phyloP scores from a whole-genome alignment of 1,140 invertebrate genomes.

The Eriocheir sinensis region DNA sequence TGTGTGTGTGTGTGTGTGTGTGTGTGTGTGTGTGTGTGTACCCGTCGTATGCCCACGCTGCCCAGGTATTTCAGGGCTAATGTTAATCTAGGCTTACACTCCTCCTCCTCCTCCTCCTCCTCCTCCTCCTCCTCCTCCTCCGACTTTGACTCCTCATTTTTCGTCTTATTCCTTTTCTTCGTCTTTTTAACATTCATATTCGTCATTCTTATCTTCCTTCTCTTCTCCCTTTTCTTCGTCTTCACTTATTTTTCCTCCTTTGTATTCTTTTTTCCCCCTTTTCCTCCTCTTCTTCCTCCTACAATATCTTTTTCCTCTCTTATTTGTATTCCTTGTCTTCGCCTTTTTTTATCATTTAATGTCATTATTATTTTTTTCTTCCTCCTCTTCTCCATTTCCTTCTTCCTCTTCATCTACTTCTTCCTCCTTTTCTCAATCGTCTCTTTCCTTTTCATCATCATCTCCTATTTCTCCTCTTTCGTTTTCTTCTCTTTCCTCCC shows the following conservation, averaged over 20 bases:
- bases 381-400: background rate
- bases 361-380: background rate
- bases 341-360: background rate
- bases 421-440: background rate
- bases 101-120: constrained; percentile 9
- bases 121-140: background rate
- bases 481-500: too few relatives aligned
- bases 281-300: background rate
- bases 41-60: background rate
- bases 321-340: background rate
- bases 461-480: background rate
- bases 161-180: background rate
- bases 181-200: background rate
- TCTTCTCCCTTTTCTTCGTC: background rate
- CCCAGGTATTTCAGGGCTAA: background rate
- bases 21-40: background rate
- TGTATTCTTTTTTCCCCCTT: background rate
- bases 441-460: background rate
- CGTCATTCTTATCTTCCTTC: background rate
- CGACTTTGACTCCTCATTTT: background rate
- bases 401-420: background rate
- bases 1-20: too few relatives aligned
- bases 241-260: background rate
- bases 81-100: background rate
- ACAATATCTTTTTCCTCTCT: too few relatives aligned